Evolutionary conservation across 1,140 invertebrate genomes (phyloP).

Genomic region (Eriosoma lanigerum): DNA sequence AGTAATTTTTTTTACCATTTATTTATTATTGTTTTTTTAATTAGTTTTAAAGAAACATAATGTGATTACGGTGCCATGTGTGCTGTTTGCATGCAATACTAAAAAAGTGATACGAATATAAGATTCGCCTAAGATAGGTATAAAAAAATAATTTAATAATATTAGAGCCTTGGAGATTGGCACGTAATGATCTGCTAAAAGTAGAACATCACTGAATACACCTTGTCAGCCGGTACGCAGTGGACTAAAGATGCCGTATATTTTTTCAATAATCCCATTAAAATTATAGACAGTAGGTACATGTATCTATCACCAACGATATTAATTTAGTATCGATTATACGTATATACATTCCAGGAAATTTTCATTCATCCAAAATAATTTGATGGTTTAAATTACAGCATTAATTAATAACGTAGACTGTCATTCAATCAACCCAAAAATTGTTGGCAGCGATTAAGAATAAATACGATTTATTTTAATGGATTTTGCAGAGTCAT

Average conservation of each 20-base stretch:
- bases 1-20: not conserved
- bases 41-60: not conserved
- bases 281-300: not conserved
- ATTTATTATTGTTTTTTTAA: not conserved
- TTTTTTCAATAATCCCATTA: not conserved
- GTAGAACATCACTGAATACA: not conserved
- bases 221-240: not conserved
- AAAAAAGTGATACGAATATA: conserved; percentile 15
- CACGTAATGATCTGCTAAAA: not conserved
- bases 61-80: conserved; percentile 9
- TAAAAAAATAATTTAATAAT: not conserved
- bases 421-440: too few species aligned
- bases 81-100: conserved; percentile 22
- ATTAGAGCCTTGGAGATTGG: too few species aligned
- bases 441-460: too few species aligned
- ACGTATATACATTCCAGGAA: too few species aligned
- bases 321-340: too few species aligned
- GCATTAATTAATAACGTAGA: too few species aligned
- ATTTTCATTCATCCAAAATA: too few species aligned
- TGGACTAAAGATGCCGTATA: conserved; percentile 6
- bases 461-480: too few species aligned
- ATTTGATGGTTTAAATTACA: too few species aligned
- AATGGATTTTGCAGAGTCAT: too few species aligned
- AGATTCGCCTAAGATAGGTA: not conserved
- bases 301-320: too few species aligned